Base-by-base conservation (phyloP, 2,113 vertebrate genomes). In the Formicarius rufipectus region DNA sequence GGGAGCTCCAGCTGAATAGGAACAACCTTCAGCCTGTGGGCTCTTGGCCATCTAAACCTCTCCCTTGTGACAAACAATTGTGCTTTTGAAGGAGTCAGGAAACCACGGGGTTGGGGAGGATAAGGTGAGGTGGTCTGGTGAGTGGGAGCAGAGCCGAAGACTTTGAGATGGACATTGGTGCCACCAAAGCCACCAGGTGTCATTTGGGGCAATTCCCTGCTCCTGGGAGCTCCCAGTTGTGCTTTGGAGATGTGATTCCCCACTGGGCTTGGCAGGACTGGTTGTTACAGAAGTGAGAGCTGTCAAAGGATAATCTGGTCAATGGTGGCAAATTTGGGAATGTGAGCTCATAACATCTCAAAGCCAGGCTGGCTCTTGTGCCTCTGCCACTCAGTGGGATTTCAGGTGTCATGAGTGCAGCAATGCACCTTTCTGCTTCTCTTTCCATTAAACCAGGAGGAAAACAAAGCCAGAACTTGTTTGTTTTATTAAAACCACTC, bases 171-270 rank as follows among this genome's bases (percentile, higher is more conserved):
- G 21, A 8, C 1, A 1, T 17, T 59, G 63, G 24, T 52, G 37
- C 47, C 42, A n/a, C n/a, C 67, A 47, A 55, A 80, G 58, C 22
- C 39, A 6, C 4, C 4, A 0, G 4, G 7, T 1, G 7, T 30
- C 40, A 31, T 3, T 50, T 45, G 35, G 33, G 63, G 22, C 27
- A 14, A 5, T 47, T 40, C 53, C 7, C 6, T 6, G 5, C 42
- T 35, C 49, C 58, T 1, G 2, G n/a, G 52, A 67, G 52, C 56
- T 72, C 81, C 6, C 30, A 6, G 2, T 27, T 0, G 4, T 17
- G 37, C 42, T 25, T 40, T 2, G 4, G 28, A 7, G 76, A 15
- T 56, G 71, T 1, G 40, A 14, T 50, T 86, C 44, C 45, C 67
- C 47, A 0, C 81, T 33, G 76, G 40, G 9, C 55, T 37, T 8